phyloP scores from a whole-genome alignment of 2,888 invertebrate genomes.

The Mythimna albipuncta region DNA sequence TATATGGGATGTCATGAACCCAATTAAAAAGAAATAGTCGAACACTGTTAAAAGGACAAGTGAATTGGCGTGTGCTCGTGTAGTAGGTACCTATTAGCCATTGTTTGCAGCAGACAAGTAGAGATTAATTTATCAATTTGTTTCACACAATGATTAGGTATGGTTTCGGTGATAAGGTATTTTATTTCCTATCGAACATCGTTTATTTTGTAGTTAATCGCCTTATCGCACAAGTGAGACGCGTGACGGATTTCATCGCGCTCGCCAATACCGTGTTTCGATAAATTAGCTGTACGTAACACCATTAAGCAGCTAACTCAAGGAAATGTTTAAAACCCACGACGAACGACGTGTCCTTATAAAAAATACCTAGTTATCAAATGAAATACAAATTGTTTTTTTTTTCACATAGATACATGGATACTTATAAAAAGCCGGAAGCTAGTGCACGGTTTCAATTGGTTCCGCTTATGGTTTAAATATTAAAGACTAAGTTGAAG shows the following conservation, averaged over 20 bases:
- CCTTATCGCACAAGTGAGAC: not conserved
- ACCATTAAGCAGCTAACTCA: not conserved
- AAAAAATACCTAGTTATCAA: too few species aligned
- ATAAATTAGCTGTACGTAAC: slow-evolving; percentile 8
- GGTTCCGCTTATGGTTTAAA: too few species aligned
- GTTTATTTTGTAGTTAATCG: slow-evolving; percentile 5
- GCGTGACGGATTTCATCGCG: slow-evolving; percentile 14
- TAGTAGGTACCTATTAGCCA: not conserved
- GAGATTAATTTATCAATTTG: slow-evolving; percentile 14
- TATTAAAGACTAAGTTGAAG: too few species aligned
- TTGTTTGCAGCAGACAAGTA: not conserved
- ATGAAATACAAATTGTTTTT: too few species aligned
- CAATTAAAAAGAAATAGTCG: too few species aligned
- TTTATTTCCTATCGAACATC: slow-evolving; percentile 12
- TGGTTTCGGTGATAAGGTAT: slow-evolving; percentile 9
- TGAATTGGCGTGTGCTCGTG: too few species aligned
- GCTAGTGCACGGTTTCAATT: too few species aligned
- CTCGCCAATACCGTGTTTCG: not conserved
- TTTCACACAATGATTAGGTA: slow-evolving; percentile 21
- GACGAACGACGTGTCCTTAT: too few species aligned
- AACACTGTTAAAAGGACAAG: not conserved
- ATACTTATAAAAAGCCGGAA: too few species aligned
- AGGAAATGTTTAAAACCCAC: not conserved
- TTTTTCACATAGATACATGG: too few species aligned
- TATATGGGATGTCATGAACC: too few species aligned